These are phyloP conservation scores for Hydriomena furcata DNA, from an alignment of 2,888 invertebrate genomes.

Conservation along the genomic window DNA sequence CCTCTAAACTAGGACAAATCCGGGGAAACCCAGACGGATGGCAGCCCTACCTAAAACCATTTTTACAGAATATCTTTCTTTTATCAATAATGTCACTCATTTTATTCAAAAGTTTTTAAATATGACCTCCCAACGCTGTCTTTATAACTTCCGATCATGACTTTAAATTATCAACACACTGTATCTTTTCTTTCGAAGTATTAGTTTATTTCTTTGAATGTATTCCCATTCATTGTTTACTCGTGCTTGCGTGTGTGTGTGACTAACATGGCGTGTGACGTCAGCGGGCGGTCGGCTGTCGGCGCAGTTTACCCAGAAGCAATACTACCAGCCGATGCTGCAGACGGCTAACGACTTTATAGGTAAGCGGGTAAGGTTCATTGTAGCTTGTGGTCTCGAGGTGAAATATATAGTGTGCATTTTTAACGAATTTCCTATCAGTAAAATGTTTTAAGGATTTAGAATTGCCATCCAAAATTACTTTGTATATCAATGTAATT, in stretches of 20 bases:
- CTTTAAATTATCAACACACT: too few relatives aligned
- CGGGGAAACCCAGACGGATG: too few relatives aligned
- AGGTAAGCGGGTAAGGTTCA: conserved; percentile 50
- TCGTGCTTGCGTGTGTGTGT: conserved; percentile 41
- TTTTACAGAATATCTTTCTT: too few relatives aligned
- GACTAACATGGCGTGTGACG: conserved; percentile 55
- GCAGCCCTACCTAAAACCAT: too few relatives aligned
- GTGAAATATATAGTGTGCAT: neutral
- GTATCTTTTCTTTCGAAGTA: conserved; percentile 1
- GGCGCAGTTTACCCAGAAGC: conserved; percentile 57
- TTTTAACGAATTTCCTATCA: neutral
- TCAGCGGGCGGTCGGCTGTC: conserved; percentile 54
- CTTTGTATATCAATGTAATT: too few relatives aligned
- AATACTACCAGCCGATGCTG: conserved; percentile 75
- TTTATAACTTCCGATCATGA: too few relatives aligned
- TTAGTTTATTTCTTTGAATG: conserved; percentile 2
- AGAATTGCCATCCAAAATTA: too few relatives aligned
- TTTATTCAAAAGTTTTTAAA: too few relatives aligned
- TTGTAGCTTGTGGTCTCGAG: conserved; percentile 12
- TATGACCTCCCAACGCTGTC: too few relatives aligned
- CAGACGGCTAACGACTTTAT: conserved; percentile 69
- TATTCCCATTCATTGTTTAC: conserved; percentile 10
- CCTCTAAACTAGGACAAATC: too few relatives aligned
- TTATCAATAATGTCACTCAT: too few relatives aligned
- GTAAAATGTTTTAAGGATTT: too few relatives aligned